A percentile compares a stretch with the other conserved stretches of the same genome.
Evolutionary conservation across 2,797 vertebrate genomes (phyloP).

Genomic region (Acanthopagrus latus): DNA sequence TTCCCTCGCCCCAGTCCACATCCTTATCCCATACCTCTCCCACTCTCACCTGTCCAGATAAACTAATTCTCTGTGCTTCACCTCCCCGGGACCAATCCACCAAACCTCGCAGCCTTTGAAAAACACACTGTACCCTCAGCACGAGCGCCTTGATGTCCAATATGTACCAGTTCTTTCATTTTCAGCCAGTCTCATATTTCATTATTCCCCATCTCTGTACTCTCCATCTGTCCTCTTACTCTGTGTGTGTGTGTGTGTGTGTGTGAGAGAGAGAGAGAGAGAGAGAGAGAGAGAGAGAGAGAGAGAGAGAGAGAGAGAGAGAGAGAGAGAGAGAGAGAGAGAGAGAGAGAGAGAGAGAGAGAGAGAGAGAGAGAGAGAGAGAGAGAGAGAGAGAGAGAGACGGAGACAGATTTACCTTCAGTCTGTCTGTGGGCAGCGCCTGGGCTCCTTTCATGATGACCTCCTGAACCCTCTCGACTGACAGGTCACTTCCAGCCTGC

Average conservation of each 20-base stretch:
- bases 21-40: conserved; percentile 26
- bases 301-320: no score
- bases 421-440: conserved; percentile 94
- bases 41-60: conserved; percentile 56
- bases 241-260: conserved; percentile 14
- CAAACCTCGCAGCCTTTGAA: conserved; percentile 20
- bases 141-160: conserved; percentile 29
- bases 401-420: conserved; percentile 87
- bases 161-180: conserved; percentile 29
- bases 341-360: no score
- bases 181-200: conserved; percentile 45
- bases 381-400: neutral
- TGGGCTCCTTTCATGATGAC: conserved; percentile 98
- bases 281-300: no score
- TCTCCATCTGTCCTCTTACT: conserved; percentile 6
- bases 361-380: neutral
- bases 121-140: conserved; percentile 28
- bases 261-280: no score
- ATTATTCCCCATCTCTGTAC: conserved; percentile 30
- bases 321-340: no score
- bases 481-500: conserved; percentile 94
- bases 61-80: conserved; percentile 32
- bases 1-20: conserved; percentile 40
- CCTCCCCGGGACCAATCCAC: conserved; percentile 14
- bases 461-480: conserved; percentile 96